Conservation (phyloP, 2,888 invertebrate genomes). For the Zaprionus lineosus region DNA sequence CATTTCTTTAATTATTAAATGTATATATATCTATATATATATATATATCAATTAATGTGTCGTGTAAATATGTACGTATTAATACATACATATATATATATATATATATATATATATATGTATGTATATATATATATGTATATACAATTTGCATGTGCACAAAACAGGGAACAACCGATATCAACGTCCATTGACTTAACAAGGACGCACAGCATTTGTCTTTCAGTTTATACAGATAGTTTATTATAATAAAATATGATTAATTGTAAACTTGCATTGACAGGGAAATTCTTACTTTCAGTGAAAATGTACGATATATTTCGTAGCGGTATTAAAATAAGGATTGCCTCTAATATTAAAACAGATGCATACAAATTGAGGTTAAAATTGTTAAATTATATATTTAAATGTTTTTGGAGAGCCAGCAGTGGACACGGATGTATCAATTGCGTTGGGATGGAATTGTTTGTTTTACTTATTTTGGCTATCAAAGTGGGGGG, state of each 20-base stretch:
- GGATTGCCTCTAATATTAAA: slow-evolving; percentile 10
- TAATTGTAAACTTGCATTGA: slow-evolving; percentile 59
- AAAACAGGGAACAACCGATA: slow-evolving; percentile 57
- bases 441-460: slow-evolving; percentile 40
- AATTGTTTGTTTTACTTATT: slow-evolving; percentile 7
- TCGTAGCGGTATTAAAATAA: slow-evolving; percentile 21
- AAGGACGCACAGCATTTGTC: slow-evolving; percentile 41
- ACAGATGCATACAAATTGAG: slow-evolving; percentile 12
- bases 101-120: slow-evolving; percentile 7
- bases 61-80: slow-evolving; percentile 6
- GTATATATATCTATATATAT: slow-evolving; percentile 17
- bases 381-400: slow-evolving; percentile 35
- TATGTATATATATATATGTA: slow-evolving; percentile 39
- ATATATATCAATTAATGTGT: slow-evolving; percentile 18
- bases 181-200: slow-evolving; percentile 46
- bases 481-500: slow-evolving; percentile 15
- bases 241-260: slow-evolving; percentile 50
- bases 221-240: slow-evolving; percentile 39
- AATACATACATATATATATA: slow-evolving; percentile 17
- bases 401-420: slow-evolving; percentile 27
- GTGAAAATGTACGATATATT: slow-evolving; percentile 53
- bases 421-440: slow-evolving; percentile 14
- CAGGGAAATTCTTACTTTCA: slow-evolving; percentile 10
- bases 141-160: slow-evolving; percentile 54
- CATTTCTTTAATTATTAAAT: slow-evolving; percentile 17